phyloP scores from a whole-genome alignment of 2,113 vertebrate species.

The Vireo altiloquus region DNA sequence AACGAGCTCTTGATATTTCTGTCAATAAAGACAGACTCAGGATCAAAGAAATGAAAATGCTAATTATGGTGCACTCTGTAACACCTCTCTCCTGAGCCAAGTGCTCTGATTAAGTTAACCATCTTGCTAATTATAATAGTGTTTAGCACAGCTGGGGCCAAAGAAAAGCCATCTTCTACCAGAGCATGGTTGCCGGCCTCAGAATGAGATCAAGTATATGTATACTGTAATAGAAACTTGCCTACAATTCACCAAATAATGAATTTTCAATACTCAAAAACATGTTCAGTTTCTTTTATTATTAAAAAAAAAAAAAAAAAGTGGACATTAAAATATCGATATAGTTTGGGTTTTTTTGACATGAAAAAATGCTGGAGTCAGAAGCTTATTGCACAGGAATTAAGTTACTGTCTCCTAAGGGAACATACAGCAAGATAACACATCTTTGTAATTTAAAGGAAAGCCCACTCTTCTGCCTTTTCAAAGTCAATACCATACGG shows the following conservation, averaged over 20 bases:
- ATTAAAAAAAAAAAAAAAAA: neutral
- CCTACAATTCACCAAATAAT: neutral
- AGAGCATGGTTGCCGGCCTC: neutral
- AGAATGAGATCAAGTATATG: neutral
- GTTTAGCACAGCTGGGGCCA: conserved; percentile 59
- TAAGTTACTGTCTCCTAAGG: neutral
- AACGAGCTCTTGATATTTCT: conserved; percentile 44
- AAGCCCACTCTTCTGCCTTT: neutral
- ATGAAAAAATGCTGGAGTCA: neutral
- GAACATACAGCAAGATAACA: neutral
- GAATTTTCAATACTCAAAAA: neutral
- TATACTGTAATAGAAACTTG: neutral
- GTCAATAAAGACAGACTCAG: conserved; percentile 48
- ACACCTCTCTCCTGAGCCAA: conserved; percentile 44
- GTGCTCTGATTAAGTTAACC: conserved; percentile 62
- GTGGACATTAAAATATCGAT: neutral
- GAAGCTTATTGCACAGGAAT: neutral
- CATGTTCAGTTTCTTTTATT: neutral
- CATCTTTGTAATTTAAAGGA: conserved; percentile 7
- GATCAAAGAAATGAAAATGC: conserved; percentile 62
- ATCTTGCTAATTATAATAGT: conserved; percentile 42
- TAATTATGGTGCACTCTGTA: conserved; percentile 49
- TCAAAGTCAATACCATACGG: neutral
- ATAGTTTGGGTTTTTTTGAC: no score
- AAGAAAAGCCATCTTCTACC: conserved; percentile 40